Conservation (phyloP, 2,797 vertebrate species). For the Streptopelia turtur region DNA sequence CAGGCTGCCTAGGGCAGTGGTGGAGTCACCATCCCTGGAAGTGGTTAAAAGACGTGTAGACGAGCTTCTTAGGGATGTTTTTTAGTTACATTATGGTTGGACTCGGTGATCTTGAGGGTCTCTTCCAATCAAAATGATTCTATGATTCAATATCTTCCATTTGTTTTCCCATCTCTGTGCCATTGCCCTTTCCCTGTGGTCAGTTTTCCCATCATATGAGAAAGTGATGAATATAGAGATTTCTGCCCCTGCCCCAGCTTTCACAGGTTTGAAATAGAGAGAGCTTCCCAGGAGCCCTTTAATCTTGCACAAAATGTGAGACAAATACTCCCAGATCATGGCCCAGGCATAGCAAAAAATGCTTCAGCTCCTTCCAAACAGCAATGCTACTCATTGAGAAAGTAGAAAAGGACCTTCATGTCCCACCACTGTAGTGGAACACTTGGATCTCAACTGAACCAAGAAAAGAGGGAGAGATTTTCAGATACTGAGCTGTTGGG, state of each 20-base stretch:
- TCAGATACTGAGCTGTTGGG: neutral
- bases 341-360: neutral
- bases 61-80: too few relatives aligned
- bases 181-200: neutral
- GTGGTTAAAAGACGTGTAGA: too few relatives aligned
- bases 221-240: neutral
- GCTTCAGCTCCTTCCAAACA: neutral
- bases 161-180: neutral
- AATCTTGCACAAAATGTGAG: neutral
- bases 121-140: too few relatives aligned
- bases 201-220: neutral
- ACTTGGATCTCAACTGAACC: neutral
- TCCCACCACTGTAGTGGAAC: neutral
- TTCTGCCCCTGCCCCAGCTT: neutral
- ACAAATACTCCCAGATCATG: rapidly evolving
- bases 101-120: too few relatives aligned
- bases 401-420: neutral
- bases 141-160: neutral
- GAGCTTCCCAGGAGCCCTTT: neutral
- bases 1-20: too few relatives aligned
- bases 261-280: neutral
- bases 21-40: too few relatives aligned
- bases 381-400: neutral
- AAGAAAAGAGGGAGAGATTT: neutral
- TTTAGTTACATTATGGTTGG: too few relatives aligned